phyloP scores from a whole-genome alignment of 2,888 invertebrate genomes.

The Cenopis cana region DNA sequence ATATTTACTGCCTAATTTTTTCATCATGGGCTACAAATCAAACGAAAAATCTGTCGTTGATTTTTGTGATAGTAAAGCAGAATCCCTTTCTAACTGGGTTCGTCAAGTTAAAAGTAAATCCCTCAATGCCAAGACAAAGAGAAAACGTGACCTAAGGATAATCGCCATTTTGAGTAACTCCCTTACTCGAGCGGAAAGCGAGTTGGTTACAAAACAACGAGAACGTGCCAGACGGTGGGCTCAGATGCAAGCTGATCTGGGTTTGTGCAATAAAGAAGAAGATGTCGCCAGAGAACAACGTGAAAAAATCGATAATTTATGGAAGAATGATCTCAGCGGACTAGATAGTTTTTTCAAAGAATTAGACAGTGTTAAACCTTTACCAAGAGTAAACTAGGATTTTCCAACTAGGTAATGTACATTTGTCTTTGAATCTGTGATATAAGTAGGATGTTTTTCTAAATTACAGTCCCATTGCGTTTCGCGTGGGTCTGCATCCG shows the following conservation, averaged over 20 bases:
- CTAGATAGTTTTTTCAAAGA: constrained; percentile 88
- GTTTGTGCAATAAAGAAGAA: constrained; percentile 77
- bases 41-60: constrained; percentile 79
- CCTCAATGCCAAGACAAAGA: constrained; percentile 82
- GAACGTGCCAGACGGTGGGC: constrained; percentile 87
- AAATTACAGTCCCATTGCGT: constrained; percentile 85
- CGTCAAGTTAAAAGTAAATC: constrained; percentile 87
- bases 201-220: constrained; percentile 86
- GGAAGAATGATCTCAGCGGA: constrained; percentile 87
- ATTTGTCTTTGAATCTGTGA: constrained; percentile 77
- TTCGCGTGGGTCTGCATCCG: constrained; percentile 84
- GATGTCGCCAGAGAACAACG: constrained; percentile 73
- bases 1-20: constrained; percentile 63
- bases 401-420: constrained; percentile 72
- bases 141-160: constrained; percentile 86
- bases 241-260: constrained; percentile 81
- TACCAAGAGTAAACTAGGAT: constrained; percentile 56
- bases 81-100: constrained; percentile 87
- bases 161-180: constrained; percentile 87
- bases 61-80: constrained; percentile 84
- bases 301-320: constrained; percentile 79
- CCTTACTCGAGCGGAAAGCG: constrained; percentile 84
- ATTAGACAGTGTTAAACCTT: constrained; percentile 86
- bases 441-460: constrained; percentile 84
- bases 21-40: constrained; percentile 76